Conservation (phyloP, 2,113 vertebrate species). For the Menidia beryllina region DNA sequence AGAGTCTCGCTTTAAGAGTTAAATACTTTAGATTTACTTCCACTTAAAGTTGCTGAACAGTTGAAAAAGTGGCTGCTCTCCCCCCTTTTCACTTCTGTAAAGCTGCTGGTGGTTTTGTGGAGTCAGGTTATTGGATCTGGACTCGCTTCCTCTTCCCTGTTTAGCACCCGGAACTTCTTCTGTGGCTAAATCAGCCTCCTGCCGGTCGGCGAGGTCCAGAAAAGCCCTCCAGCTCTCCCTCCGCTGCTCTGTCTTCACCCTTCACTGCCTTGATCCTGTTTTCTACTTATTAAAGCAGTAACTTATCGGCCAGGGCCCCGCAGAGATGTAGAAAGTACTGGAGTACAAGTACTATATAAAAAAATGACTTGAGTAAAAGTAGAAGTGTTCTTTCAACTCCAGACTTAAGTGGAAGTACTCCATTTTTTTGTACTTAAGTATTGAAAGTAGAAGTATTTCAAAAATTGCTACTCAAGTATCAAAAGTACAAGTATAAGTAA, state of each 20-base stretch:
- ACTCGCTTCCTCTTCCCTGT: not conserved
- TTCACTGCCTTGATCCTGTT: conserved; percentile 10
- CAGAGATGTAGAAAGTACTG: no score
- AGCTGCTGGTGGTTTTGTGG: conserved; percentile 1
- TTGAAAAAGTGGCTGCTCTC: not conserved
- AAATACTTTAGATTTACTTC: not conserved
- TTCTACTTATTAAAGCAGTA: conserved; percentile 17
- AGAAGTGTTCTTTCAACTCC: no score
- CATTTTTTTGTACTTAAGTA: no score
- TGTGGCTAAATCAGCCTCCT: no score
- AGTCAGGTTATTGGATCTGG: conserved; percentile 29
- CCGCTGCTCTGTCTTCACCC: conserved; percentile 5
- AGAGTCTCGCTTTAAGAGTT: conserved; percentile 7
- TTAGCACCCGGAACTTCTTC: conserved; percentile 4
- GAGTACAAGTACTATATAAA: no score
- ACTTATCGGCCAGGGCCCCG: conserved; percentile 18
- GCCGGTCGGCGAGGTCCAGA: not conserved
- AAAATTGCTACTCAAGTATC: no score
- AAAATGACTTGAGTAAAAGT: no score
- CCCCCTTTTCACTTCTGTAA: not conserved
- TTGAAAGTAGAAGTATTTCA: no score
- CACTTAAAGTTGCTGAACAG: conserved; percentile 3
- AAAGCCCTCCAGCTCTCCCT: conserved; percentile 1
- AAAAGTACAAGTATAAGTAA: no score
- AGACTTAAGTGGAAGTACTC: no score